Evolutionary conservation across 2,888 invertebrate genomes (phyloP).

Genomic region (Acanthosepion pharaonis): DNA sequence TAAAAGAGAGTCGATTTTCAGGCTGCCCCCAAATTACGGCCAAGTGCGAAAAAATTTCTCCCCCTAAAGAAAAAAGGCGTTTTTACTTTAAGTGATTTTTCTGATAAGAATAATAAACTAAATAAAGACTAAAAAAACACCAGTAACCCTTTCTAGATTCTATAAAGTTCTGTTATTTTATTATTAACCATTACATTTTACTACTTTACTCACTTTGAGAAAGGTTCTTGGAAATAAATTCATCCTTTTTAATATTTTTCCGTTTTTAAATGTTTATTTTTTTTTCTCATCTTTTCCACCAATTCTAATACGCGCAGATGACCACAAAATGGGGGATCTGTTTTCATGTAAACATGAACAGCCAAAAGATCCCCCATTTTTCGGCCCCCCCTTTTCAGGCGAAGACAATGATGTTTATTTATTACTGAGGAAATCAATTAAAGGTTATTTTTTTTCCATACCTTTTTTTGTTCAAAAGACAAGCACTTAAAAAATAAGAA

Average conservation of each 20-base stretch:
- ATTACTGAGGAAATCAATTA: neutral
- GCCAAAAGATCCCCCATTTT: neutral
- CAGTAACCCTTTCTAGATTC: no score
- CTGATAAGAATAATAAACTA: no score
- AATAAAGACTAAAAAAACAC: no score
- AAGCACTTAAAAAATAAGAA: neutral
- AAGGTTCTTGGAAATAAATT: no score
- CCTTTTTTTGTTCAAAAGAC: neutral
- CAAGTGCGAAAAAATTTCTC: neutral
- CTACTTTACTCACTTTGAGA: no score
- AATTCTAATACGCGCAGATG: neutral
- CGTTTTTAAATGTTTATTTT: no score
- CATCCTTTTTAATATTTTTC: no score
- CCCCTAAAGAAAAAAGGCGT: neutral
- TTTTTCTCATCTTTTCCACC: no score
- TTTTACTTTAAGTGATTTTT: neutral
- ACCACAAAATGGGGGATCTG: neutral
- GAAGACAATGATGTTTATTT: neutral
- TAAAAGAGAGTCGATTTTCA: neutral
- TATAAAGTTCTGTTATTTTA: no score
- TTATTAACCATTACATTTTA: no score
- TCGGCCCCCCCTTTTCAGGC: neutral
- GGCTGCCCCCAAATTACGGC: neutral
- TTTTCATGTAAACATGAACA: neutral
- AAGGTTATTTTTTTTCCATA: neutral